phyloP scores from a whole-genome alignment of 2,113 vertebrate species.

The Ia io region DNA sequence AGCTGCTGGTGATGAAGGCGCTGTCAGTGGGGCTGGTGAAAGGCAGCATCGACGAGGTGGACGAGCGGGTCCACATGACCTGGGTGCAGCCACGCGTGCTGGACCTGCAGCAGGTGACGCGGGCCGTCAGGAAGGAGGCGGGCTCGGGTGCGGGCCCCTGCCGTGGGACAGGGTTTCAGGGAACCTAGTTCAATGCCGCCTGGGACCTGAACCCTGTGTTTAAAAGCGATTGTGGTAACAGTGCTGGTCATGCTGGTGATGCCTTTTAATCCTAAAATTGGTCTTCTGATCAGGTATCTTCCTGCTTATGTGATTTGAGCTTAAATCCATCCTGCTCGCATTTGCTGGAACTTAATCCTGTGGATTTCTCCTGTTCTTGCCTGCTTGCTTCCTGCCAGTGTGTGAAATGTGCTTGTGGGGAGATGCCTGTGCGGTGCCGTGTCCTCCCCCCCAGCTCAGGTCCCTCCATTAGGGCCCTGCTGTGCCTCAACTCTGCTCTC shows the following conservation, averaged over 20 bases:
- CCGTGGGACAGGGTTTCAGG: too few species aligned
- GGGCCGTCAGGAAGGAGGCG: neutral
- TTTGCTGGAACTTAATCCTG: slow-evolving; percentile 19
- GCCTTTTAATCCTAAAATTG: slow-evolving; percentile 52
- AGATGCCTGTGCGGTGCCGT: neutral
- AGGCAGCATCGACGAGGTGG: slow-evolving; percentile 97
- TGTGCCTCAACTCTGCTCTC: neutral
- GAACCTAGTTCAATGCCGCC: neutral
- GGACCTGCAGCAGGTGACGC: slow-evolving; percentile 92
- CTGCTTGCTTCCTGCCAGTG: neutral
- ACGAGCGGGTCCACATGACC: slow-evolving; percentile 97
- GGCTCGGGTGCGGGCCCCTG: too few species aligned
- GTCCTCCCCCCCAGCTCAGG: neutral
- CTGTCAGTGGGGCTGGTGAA: slow-evolving; percentile 95
- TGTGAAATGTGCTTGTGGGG: neutral
- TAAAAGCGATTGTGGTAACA: neutral
- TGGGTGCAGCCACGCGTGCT: slow-evolving; percentile 97
- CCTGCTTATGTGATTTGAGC: slow-evolving; percentile 25
- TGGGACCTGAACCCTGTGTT: slow-evolving; percentile 23
- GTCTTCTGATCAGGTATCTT: neutral
- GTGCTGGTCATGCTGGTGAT: neutral
- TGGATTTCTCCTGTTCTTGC: slow-evolving; percentile 23
- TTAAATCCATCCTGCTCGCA: neutral
- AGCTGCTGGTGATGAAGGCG: slow-evolving; percentile 98
- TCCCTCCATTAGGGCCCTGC: neutral